These are phyloP conservation scores for Zosterops pallidus DNA, from an alignment of 2,113 vertebrate species.

Conservation along the genomic window DNA sequence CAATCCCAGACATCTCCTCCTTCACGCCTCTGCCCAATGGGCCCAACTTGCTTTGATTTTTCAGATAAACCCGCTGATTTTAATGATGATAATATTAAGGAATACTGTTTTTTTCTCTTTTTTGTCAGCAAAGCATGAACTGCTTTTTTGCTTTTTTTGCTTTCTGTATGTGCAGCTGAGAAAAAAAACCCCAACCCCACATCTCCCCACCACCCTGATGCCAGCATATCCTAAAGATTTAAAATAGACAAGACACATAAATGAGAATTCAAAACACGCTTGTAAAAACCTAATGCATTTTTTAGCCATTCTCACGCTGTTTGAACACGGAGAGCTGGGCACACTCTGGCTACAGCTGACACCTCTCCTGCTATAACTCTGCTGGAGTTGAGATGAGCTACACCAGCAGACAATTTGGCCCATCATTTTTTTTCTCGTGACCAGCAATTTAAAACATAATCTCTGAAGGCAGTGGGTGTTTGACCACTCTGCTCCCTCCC, in stretches of 20 bases:
- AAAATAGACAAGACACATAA: neutral
- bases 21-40: neutral
- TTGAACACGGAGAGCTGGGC: neutral
- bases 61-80: neutral
- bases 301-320: conserved; percentile 10
- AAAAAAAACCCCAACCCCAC: neutral
- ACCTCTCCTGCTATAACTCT: neutral
- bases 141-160: neutral
- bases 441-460: conserved; percentile 24
- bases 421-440: neutral
- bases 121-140: neutral
- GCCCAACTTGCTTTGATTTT: neutral
- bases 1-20: neutral
- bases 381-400: conserved; percentile 21
- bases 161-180: neutral
- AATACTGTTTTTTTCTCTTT: neutral
- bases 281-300: conserved; percentile 3
- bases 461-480: conserved; percentile 10
- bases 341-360: neutral
- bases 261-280: neutral
- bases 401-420: conserved; percentile 17
- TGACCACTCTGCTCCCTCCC: neutral
- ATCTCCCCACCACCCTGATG: neutral
- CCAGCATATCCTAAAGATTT: neutral
- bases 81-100: neutral